phyloP scores from a whole-genome alignment of 2,113 vertebrate genomes.

The Eulemur rufifrons region DNA sequence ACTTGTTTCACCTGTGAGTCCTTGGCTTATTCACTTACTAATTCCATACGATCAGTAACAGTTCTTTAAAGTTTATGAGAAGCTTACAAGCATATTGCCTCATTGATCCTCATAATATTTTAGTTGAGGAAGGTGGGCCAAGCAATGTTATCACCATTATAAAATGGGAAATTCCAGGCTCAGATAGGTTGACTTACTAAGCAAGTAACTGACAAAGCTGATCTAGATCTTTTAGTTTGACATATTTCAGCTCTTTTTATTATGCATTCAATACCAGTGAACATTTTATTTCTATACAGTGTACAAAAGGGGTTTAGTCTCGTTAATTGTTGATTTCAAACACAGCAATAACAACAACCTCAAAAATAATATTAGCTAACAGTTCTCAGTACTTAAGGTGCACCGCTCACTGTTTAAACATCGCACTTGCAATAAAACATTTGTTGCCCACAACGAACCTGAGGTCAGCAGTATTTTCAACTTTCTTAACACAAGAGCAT shows the following conservation, averaged over 20 bases:
- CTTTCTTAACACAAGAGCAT: neutral
- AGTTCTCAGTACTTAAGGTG: neutral
- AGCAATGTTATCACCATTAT: neutral
- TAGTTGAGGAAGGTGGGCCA: neutral
- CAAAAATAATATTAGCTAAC: neutral
- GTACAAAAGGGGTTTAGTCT: neutral
- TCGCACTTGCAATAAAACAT: neutral
- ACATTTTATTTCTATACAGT: too few species aligned
- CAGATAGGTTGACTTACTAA: neutral
- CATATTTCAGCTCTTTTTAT: neutral
- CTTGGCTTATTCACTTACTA: neutral
- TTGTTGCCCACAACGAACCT: neutral
- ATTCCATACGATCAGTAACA: neutral
- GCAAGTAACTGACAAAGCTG: neutral
- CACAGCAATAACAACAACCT: neutral
- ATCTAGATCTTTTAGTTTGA: neutral
- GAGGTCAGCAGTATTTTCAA: neutral
- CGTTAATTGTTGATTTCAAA: neutral
- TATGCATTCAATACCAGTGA: neutral
- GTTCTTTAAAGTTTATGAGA: neutral
- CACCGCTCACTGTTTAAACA: neutral
- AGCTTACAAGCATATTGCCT: neutral
- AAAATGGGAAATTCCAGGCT: neutral
- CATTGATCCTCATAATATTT: neutral
- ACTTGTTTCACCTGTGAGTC: neutral